Evolutionary conservation across 2,113 vertebrate genomes (phyloP), one percentile per base, ranked within the genome.

Genomic region (Cichladusa arquata): DNA sequence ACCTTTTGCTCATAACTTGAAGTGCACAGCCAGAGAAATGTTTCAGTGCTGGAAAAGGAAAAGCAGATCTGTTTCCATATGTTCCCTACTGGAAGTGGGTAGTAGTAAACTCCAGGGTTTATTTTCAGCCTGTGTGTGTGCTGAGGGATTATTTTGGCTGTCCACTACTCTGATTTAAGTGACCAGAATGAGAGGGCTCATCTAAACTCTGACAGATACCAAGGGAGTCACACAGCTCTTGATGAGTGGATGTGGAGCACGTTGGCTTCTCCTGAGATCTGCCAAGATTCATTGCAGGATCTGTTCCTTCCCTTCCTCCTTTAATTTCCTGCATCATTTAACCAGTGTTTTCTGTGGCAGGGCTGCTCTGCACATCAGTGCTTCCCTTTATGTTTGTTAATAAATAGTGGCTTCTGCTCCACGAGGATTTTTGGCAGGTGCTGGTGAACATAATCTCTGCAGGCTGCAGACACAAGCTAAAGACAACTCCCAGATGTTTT

Each of bases 321-420:
- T 95, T 88, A 80, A 94, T 96, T 95, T 95, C 42, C 45, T 94
- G 74, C 93, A 25, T 95, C 87, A 58, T 95, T 95, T 95, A 58
- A 61, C 54, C 42, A 9, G 50, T 80, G 73, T 79, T 89, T 86
- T 69, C 73, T 54, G 61, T 57, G 83, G 81, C 86, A 95, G 83
- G 78, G 5, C 64, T 78, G 72, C 38, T 94, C 69, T 86, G 89
- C 86, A 67, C 72, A 81, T 81, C 81, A 80, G 3, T 86, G 86
- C 77, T 95, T 89, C 42, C 50, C 34, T 84, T 95, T 57, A 24
- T 84, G 70, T 88, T 90, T 93, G 71, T 65, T 92, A 78, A 95
- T 93, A 95, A 95, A 79, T 11, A 34, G 56, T 56, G 19, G 34
- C 42, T 61, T 7, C 65, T 85, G 45, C 70, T 80, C 9, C 6